phyloP scores from a whole-genome alignment of 2,888 invertebrate genomes.

The Atherix ibis region DNA sequence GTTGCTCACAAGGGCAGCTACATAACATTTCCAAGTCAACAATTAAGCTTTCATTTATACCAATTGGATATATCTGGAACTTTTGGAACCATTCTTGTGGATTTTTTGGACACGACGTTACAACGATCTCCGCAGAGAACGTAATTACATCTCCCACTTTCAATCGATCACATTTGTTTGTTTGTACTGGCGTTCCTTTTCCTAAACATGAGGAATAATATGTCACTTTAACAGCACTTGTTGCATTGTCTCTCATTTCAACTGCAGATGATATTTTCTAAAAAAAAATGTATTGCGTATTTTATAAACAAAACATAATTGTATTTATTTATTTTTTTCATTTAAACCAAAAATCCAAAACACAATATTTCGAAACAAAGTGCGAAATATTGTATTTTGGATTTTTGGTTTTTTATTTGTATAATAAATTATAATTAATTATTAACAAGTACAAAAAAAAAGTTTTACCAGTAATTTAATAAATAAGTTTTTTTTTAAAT shows the following conservation, averaged over 20 bases:
- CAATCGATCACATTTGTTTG: conserved; percentile 78
- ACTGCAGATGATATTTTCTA: conserved; percentile 87
- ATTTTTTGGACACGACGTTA: conserved; percentile 75
- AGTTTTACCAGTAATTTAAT: too few relatives aligned
- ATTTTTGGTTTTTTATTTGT: too few relatives aligned
- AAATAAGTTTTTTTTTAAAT: too few relatives aligned
- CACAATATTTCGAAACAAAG: too few relatives aligned
- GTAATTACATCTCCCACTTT: conserved; percentile 79
- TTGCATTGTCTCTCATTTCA: conserved; percentile 81
- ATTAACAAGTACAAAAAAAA: too few relatives aligned
- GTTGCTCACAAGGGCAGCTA: conserved; percentile 83
- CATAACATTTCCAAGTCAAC: conserved; percentile 88
- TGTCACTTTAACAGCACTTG: conserved; percentile 64
- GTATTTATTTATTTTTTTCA: too few relatives aligned
- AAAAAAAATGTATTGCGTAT: too few relatives aligned
- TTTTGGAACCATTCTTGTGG: conserved; percentile 65
- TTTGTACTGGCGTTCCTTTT: conserved; percentile 47
- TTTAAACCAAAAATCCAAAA: too few relatives aligned
- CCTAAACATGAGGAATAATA: conserved; percentile 67
- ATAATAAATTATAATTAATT: too few relatives aligned
- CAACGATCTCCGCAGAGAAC: conserved; percentile 62
- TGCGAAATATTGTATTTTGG: too few relatives aligned
- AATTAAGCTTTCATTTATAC: conserved; percentile 74
- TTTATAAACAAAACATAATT: too few relatives aligned
- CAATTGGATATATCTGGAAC: conserved; percentile 85